These are phyloP conservation scores for Miltochrista miniata DNA, from an alignment of 2,888 invertebrate species.

Conservation along the genomic window DNA sequence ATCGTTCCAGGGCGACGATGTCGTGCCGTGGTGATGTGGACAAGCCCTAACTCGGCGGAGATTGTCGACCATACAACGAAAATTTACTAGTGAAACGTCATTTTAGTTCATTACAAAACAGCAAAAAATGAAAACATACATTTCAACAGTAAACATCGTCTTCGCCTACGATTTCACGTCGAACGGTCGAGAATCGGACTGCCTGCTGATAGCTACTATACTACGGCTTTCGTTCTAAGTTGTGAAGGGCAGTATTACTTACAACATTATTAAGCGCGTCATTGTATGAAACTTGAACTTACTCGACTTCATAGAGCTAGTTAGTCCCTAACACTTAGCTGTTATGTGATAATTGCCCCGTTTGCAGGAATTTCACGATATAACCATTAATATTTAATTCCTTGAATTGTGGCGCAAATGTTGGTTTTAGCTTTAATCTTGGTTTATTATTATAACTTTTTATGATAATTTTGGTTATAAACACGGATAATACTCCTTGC, in stretches of 20 bases:
- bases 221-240: conserved; percentile 24
- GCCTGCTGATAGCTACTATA: conserved; percentile 11
- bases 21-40: too few relatives aligned
- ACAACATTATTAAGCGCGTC: conserved; percentile 34
- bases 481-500: too few relatives aligned
- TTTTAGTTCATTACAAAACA: too few relatives aligned
- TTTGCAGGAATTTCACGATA: conserved; percentile 14
- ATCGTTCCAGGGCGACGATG: too few relatives aligned
- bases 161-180: too few relatives aligned
- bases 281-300: conserved; percentile 36
- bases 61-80: too few relatives aligned
- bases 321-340: conserved; percentile 28
- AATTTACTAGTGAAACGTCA: too few relatives aligned
- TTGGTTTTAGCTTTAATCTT: not conserved
- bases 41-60: too few relatives aligned
- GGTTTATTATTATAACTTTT: not conserved
- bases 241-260: conserved; percentile 34
- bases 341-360: conserved; percentile 33
- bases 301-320: conserved; percentile 26
- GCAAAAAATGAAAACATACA: too few relatives aligned
- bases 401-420: not conserved
- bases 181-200: too few relatives aligned
- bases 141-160: too few relatives aligned
- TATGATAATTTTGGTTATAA: too few relatives aligned
- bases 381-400: not conserved